Base-by-base conservation (phyloP, 2,113 vertebrate species). In the Myiozetetes cayanensis region DNA sequence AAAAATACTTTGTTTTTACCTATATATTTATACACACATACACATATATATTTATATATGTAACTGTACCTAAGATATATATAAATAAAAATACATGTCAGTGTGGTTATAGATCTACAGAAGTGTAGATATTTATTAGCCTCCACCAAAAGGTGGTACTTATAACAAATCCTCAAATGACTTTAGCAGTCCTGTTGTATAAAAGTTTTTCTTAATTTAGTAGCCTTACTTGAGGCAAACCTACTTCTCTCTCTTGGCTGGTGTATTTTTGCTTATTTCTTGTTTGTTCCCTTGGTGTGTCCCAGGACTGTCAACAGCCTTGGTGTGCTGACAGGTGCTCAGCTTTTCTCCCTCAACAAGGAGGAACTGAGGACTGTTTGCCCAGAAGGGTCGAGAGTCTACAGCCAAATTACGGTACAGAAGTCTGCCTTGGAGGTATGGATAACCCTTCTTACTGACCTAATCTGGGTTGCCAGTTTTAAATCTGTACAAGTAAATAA, bases 311-410 rank as follows among this genome's bases (percentile, higher is more conserved):
- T 99, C 89, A 98, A 97, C 96, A 99, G 99, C 94, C 99, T 99
- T 3, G 99, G 99, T 0, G 99, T 99, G 31, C 97, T 99, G 94
- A 99, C 99, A 0, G 99, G 99, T 6, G 99, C 99, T 62, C 99
- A 99, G 86, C 99, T 99, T 18, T 99, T 99, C 95, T 99, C 99
- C 17, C 99, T 99, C 84, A 99, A 99, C 86, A 99, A 99, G 91
- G 99, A 99, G 12, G 99, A 99, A 89, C 98, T 99, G 94, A 99
- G 96, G 93, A 99, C 99, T 0, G 99, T 99, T 70, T 99, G 99
- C 90, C 99, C 99, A 1, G 99, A 99, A 50, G 99, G 99, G 0
- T 98, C 98, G 3, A 97, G 99, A 47, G 99, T 99, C 92, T 99
- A 98, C 95, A 99, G 97, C 94, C 99, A 99, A 97, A 98, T 99